These are phyloP conservation scores for Ceratotherium simum DNA, from an alignment of 2,113 vertebrate genomes.

Conservation along the genomic window DNA sequence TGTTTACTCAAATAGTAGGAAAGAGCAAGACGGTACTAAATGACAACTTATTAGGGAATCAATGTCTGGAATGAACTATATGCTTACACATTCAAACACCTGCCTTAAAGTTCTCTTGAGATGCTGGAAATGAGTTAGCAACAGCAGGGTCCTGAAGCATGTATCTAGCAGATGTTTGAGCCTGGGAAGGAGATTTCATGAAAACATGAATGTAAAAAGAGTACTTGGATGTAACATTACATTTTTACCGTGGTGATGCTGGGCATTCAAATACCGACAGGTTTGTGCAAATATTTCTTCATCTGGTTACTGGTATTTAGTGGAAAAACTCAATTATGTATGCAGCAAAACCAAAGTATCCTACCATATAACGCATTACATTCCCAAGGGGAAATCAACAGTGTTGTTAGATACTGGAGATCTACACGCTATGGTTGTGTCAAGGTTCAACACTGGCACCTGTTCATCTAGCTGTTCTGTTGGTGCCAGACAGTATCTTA, in stretches of 20 bases:
- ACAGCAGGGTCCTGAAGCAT: conserved; percentile 57
- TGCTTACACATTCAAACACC: conserved; percentile 53
- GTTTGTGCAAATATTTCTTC: conserved; percentile 24
- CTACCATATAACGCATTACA: not conserved
- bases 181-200: conserved; percentile 42
- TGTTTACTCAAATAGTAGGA: conserved; percentile 20
- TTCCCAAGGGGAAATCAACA: conserved; percentile 5
- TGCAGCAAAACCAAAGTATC: not conserved
- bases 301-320: not conserved
- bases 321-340: conserved; percentile 38
- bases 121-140: conserved; percentile 32
- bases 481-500: not conserved
- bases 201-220: conserved; percentile 33
- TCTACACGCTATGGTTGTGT: not conserved
- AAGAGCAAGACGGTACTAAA: not conserved
- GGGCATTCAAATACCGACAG: not conserved
- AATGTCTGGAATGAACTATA: conserved; percentile 64
- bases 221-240: not conserved
- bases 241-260: conserved; percentile 21
- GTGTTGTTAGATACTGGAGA: not conserved
- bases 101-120: conserved; percentile 74
- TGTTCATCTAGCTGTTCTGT: not conserved
- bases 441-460: not conserved
- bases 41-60: conserved; percentile 45
- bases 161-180: conserved; percentile 69